phyloP scores from a whole-genome alignment of 30 jellyfish, hydroid and myxozoan species.

The Hydractinia echinata region DNA sequence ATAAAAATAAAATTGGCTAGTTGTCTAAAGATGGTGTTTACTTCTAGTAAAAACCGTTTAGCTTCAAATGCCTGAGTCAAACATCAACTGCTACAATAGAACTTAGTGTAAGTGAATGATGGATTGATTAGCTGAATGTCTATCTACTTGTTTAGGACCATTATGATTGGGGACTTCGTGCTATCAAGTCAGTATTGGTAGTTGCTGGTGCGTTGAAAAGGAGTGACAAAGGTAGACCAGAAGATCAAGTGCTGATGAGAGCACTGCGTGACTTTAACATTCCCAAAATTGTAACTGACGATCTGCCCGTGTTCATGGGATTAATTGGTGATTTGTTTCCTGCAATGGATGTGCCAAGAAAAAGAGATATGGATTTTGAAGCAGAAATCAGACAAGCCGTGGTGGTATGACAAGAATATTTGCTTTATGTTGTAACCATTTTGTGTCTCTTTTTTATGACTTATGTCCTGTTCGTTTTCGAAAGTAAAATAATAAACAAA shows the following conservation, averaged over 20 bases:
- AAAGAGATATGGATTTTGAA: constrained; percentile 80
- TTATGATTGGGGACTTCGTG: constrained; percentile 98
- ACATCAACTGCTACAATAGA: too few relatives aligned
- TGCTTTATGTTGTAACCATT: too few relatives aligned
- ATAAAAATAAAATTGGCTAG: too few relatives aligned
- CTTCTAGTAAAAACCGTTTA: too few relatives aligned
- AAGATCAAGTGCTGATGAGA: constrained; percentile 93
- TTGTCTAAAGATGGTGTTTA: too few relatives aligned
- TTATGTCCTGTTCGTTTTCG: too few relatives aligned
- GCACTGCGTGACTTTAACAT: constrained; percentile 94
- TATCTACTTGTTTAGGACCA: constrained; percentile 55
- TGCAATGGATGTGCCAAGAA: constrained; percentile 95
- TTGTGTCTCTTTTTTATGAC: too few relatives aligned
- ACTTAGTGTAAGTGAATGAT: too few relatives aligned
- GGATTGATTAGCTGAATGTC: too few relatives aligned
- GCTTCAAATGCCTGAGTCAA: too few relatives aligned
- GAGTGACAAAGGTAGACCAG: constrained; percentile 85
- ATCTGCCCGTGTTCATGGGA: constrained; percentile 92
- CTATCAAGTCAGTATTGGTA: constrained; percentile 91
- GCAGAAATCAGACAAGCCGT: constrained; percentile 81
- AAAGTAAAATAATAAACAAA: too few relatives aligned
- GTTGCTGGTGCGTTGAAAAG: constrained; percentile 94
- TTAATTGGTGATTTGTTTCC: constrained; percentile 92
- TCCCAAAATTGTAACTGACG: constrained; percentile 96
- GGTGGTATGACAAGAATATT: constrained; percentile 40